These are phyloP conservation scores for Taeniopygia guttata DNA, from an alignment of 2,797 vertebrate genomes.

Conservation along the genomic window DNA sequence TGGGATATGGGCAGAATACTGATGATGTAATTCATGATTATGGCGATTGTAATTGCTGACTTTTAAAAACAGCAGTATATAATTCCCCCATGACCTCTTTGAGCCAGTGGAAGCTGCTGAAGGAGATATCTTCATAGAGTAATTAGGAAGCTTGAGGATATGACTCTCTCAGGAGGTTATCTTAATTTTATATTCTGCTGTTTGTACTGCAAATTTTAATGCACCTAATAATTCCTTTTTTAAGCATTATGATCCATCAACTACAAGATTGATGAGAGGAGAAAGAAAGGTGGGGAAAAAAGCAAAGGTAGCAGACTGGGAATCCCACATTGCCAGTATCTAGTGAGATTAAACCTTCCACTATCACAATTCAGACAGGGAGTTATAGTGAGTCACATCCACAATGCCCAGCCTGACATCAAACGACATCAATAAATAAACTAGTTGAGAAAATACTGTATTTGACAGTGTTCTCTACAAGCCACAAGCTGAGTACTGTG, in stretches of 20 bases:
- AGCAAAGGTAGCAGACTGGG: neutral
- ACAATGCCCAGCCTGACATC: neutral
- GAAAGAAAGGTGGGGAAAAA: neutral
- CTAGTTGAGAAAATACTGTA: neutral
- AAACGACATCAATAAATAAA: neutral
- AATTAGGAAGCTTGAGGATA: neutral
- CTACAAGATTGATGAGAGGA: neutral
- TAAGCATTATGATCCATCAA: neutral
- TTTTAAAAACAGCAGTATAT: slow-evolving; percentile 38
- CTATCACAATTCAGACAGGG: neutral
- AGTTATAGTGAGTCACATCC: neutral
- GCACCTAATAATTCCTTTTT: slow-evolving; percentile 29
- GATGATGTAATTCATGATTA: slow-evolving; percentile 55
- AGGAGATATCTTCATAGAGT: slow-evolving; percentile 2
- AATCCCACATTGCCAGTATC: neutral
- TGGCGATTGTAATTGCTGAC: slow-evolving; percentile 50
- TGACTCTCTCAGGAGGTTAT: neutral
- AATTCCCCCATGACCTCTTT: slow-evolving; percentile 35
- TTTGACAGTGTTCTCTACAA: neutral
- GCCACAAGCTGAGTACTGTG: neutral
- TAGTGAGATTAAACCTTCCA: neutral
- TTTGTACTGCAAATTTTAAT: slow-evolving; percentile 20
- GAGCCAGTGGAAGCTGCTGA: slow-evolving; percentile 35
- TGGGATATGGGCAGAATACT: slow-evolving; percentile 7
- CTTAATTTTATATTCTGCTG: slow-evolving; percentile 18